phyloP scores from a whole-genome alignment of 2,113 vertebrate species.

The Fulica atra region DNA sequence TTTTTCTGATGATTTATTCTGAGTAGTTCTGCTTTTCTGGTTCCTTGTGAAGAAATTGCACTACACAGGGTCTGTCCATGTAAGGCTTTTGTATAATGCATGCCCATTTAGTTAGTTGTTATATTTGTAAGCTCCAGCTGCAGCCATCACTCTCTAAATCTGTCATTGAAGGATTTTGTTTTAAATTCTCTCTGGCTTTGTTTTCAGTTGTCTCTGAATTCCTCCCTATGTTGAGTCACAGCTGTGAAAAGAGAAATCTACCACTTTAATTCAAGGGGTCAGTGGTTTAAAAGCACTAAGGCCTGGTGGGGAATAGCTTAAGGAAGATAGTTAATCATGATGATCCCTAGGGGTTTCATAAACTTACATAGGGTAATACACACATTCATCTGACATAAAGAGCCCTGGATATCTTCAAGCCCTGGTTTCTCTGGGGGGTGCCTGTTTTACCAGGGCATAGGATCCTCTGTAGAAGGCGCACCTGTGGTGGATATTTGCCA shows the following conservation, averaged over 20 bases:
- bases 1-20: not conserved
- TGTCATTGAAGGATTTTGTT: constrained; percentile 66
- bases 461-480: not conserved
- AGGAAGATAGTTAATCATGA: constrained; percentile 35
- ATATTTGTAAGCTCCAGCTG: constrained; percentile 58
- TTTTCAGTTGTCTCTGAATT: constrained; percentile 58
- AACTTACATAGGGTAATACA: not conserved
- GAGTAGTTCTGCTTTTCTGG: not conserved
- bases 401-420: constrained; percentile 1
- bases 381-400: not conserved
- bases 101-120: constrained; percentile 1
- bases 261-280: constrained; percentile 49
- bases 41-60: not conserved
- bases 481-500: constrained; percentile 49
- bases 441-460: not conserved
- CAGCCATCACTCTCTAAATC: constrained; percentile 51
- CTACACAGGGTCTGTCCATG: not conserved
- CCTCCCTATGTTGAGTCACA: constrained; percentile 53
- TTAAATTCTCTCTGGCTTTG: constrained; percentile 57
- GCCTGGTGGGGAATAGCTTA: not conserved
- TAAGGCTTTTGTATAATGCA: not conserved
- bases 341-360: constrained; percentile 3
- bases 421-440: not conserved
- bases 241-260: constrained; percentile 62
- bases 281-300: constrained; percentile 56